phyloP scores from a whole-genome alignment of 1,140 invertebrate genomes.

The Bombus difficillimus region DNA sequence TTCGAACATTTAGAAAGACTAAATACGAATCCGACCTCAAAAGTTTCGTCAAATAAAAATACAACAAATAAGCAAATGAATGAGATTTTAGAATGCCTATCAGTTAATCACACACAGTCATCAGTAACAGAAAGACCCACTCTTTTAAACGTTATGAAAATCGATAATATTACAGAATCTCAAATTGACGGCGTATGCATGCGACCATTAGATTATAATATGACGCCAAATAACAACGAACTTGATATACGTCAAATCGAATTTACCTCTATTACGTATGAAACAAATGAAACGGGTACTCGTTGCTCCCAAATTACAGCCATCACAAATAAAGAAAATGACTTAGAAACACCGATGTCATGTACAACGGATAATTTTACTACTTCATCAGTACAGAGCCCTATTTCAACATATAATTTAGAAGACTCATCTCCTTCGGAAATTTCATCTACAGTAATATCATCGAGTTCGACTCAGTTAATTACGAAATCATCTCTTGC shows the following conservation, averaged over 20 bases:
- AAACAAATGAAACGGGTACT: neutral
- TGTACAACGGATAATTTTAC: conserved; percentile 78
- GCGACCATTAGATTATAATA: conserved; percentile 70
- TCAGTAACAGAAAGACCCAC: conserved; percentile 47
- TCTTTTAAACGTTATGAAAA: conserved; percentile 61
- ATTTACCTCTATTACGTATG: neutral
- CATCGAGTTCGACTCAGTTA: conserved; percentile 5
- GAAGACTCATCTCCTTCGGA: conserved; percentile 64
- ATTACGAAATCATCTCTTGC: conserved; percentile 27
- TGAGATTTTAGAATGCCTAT: neutral
- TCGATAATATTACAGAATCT: conserved; percentile 67
- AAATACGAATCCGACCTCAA: neutral
- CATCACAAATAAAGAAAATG: conserved; percentile 14
- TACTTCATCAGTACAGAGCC: conserved; percentile 70
- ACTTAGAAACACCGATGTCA: conserved; percentile 77
- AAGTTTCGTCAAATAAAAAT: neutral
- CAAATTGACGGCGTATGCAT: conserved; percentile 69
- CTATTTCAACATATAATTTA: conserved; percentile 67
- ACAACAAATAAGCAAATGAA: neutral
- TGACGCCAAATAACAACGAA: conserved; percentile 76
- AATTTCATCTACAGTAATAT: neutral
- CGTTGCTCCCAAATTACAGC: neutral
- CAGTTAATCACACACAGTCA: neutral
- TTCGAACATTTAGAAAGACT: neutral
- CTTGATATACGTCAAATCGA: conserved; percentile 14